Percentiles rank a stretch among this genome's conserved stretches.
These are phyloP conservation scores for Seladonia tumulorum DNA, from an alignment of 2,888 invertebrate genomes.

Conservation along the genomic window DNA sequence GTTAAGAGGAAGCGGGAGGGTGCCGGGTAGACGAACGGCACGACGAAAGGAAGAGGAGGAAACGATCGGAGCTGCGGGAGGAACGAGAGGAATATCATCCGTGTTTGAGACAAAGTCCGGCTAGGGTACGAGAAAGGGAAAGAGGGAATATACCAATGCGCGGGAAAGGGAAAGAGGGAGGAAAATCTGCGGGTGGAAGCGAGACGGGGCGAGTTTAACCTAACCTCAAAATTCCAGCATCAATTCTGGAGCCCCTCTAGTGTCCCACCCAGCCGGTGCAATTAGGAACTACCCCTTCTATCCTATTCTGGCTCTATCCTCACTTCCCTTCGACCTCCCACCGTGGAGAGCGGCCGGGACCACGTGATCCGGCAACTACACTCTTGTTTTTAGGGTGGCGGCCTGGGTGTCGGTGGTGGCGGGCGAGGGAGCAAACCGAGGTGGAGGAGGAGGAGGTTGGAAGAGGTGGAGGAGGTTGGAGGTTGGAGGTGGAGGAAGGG, in stretches of 20 bases:
- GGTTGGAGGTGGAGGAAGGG: constrained; percentile 66
- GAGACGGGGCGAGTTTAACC: constrained; percentile 76
- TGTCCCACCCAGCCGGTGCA: constrained; percentile 81
- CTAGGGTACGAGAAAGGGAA: constrained; percentile 42
- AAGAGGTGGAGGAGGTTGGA: constrained; percentile 57
- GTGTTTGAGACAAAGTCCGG: constrained; percentile 51
- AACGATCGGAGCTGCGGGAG: constrained; percentile 32
- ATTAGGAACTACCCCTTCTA: constrained; percentile 82
- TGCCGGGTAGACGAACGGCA: constrained; percentile 26
- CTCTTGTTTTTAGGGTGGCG: constrained; percentile 81
- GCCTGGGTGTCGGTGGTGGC: constrained; percentile 69
- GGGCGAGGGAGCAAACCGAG: constrained; percentile 60
- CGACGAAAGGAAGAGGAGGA: constrained; percentile 45
- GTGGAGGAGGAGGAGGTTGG: constrained; percentile 58
- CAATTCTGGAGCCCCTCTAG: constrained; percentile 80
- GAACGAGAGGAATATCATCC: constrained; percentile 30
- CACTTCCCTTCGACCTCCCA: constrained; percentile 77
- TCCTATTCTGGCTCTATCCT: constrained; percentile 79
- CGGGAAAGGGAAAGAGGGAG: constrained; percentile 35
- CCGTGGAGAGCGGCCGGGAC: constrained; percentile 72
- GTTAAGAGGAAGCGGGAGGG: constrained; percentile 34
- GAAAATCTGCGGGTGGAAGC: constrained; percentile 41
- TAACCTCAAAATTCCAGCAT: constrained; percentile 83
- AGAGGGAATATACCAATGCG: constrained; percentile 38
- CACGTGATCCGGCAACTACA: constrained; percentile 82